Percentiles rank a stretch among this genome's conserved stretches.
phyloP scores from a whole-genome alignment of 2,113 vertebrate species.

The Eptesicus fuscus region DNA sequence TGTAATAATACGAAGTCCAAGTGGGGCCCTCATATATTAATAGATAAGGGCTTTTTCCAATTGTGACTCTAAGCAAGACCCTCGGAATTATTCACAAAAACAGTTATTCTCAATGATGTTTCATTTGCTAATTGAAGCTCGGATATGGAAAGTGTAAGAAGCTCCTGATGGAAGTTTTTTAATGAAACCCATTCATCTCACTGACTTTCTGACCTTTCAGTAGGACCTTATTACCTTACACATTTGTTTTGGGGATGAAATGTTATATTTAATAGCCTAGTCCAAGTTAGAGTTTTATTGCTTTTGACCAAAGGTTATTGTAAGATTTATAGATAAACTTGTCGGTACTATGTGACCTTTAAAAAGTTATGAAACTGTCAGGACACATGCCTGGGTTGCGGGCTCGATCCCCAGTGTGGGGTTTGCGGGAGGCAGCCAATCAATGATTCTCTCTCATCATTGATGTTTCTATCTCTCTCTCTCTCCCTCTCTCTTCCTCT shows the following conservation, averaged over 20 bases:
- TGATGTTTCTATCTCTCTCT: no score
- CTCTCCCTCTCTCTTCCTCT: no score
- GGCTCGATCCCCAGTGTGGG: no score
- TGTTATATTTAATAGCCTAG: neutral
- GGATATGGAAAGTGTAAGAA: neutral
- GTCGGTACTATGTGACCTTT: neutral
- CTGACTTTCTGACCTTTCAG: neutral
- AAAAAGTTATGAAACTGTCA: neutral
- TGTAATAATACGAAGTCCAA: neutral
- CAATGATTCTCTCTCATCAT: no score
- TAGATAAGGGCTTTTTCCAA: neutral
- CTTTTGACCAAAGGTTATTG: constrained; percentile 37
- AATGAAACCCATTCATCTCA: neutral
- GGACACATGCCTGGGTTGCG: no score
- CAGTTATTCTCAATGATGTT: neutral
- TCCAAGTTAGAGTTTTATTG: neutral
- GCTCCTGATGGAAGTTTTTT: neutral
- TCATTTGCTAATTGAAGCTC: neutral
- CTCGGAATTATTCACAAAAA: neutral
- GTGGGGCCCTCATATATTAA: neutral
- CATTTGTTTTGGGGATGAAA: neutral
- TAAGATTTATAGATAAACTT: constrained; percentile 6
- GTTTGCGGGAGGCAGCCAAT: no score
- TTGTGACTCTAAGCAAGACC: neutral
- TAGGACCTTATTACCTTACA: neutral